phyloP scores from a whole-genome alignment of 1,140 invertebrate species.

The Drosophila watanabei region DNA sequence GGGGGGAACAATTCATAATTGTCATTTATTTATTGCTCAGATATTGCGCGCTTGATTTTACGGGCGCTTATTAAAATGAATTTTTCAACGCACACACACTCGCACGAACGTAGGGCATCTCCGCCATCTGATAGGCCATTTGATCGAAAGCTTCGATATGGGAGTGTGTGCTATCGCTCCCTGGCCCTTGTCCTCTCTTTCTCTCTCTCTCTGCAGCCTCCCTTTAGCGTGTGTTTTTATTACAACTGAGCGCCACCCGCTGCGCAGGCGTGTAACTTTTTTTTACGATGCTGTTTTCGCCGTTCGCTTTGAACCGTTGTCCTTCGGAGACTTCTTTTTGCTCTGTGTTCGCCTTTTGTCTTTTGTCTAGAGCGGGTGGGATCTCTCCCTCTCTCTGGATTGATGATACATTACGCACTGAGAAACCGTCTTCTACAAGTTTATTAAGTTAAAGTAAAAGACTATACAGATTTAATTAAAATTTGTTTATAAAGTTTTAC shows the following conservation, averaged over 20 bases:
- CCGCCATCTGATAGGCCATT: conserved; percentile 65
- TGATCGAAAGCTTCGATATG: conserved; percentile 83
- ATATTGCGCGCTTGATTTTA: conserved; percentile 75
- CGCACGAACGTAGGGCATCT: background rate
- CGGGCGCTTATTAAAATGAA: conserved; percentile 83
- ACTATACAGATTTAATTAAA: too few species aligned
- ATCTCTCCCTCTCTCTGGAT: background rate
- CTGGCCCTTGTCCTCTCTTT: conserved; percentile 1
- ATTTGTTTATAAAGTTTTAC: too few species aligned
- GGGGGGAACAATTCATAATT: conserved; percentile 78
- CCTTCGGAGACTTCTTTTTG: conserved; percentile 29
- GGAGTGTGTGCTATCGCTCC: conserved; percentile 34
- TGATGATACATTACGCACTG: too few species aligned
- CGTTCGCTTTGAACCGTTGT: conserved; percentile 27
- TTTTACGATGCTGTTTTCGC: conserved; percentile 51
- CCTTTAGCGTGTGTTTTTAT: conserved; percentile 56
- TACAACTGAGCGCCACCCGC: conserved; percentile 72
- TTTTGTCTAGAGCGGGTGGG: conserved; percentile 54
- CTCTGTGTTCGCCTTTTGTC: conserved; percentile 28
- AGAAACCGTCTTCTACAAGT: background rate
- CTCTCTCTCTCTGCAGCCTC: background rate
- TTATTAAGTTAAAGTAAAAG: background rate
- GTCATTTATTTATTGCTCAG: conserved; percentile 83
- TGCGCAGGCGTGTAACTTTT: conserved; percentile 77
- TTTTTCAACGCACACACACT: conserved; percentile 71